Base-by-base conservation (phyloP, 2,888 invertebrate genomes). In the Crepidodera aurea region DNA sequence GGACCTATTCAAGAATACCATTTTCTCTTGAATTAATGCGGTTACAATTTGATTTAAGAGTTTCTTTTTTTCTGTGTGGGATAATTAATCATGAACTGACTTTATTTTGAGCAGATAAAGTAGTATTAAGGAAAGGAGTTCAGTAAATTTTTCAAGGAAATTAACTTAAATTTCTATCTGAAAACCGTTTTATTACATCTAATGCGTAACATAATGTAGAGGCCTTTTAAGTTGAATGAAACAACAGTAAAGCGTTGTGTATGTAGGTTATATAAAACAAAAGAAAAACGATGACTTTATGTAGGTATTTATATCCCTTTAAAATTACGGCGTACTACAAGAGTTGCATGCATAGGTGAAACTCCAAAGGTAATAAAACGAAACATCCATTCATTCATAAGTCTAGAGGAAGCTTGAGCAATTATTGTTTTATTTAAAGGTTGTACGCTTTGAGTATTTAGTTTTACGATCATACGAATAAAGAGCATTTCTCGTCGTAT, bases 361-460 rank as follows among this genome's bases (percentile, higher is more conserved):
- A 56, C 50, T 32, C 39, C 42, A 46, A 61, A 37, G 57, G 63
- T 55, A 61, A 64, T 66, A 66, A 66, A 66, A 62, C 61, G 56
- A 48, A 56, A 55, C 55, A 61, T 44, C 63, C 46, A 59, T 59
- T 60, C 66, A 66, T 64, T 65, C 64, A 65, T 61, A 37, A 57
- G 34, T 37, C 13, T 60, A 44, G 55, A 55, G 61, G 61, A 58
- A 61, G 61, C 58, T 40, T 16, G 27, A 42, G 56, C 53, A 50
- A 48, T 64, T 63, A 66, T 65, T 58, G 62, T 60, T 62, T 63
- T 61, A 59, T 64, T 64, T 63, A 59, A 60, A 64, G 63, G 53
- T 64, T 51, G 55, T 58, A 58, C 59, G 51, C 39, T 19, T 40
- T 13, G 22, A 18, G 48, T 53, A 50, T 44, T 34, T 46, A 48